A percentile compares a stretch with the other conserved stretches of the same genome.
Conservation (phyloP, 2,113 vertebrate species). For the Climacteris rufus region DNA sequence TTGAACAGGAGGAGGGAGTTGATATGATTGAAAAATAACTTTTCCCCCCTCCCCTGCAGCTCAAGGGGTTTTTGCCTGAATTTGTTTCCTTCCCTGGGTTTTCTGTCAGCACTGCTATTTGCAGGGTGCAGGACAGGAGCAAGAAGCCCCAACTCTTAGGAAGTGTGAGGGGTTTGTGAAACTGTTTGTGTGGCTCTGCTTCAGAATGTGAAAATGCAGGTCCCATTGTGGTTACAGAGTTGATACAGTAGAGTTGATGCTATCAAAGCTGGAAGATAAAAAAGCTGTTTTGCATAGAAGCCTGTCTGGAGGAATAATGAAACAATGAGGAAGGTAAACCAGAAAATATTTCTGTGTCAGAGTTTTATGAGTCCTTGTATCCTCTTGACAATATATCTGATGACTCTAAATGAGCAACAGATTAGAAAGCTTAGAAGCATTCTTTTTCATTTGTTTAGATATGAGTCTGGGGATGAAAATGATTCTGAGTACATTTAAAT, state of each 20-base stretch:
- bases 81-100: background rate
- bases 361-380: background rate
- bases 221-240: background rate
- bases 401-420: background rate
- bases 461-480: background rate
- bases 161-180: background rate
- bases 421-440: background rate
- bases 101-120: background rate
- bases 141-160: background rate
- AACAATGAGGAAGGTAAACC: background rate
- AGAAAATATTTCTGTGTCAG: background rate
- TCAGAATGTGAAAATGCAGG: background rate
- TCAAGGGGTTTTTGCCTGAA: background rate
- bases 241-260: background rate
- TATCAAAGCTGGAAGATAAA: background rate
- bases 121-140: background rate
- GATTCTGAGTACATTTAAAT: background rate
- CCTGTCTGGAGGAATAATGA: background rate
- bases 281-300: background rate
- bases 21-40: background rate
- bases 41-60: rapidly evolving
- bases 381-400: background rate
- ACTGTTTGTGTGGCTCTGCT: background rate
- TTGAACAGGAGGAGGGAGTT: background rate
- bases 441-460: slow-evolving; percentile 13